Percentiles rank a stretch among this genome's conserved stretches.
Conservation (phyloP, 1,140 invertebrate genomes). For the Drosophila bocki region DNA sequence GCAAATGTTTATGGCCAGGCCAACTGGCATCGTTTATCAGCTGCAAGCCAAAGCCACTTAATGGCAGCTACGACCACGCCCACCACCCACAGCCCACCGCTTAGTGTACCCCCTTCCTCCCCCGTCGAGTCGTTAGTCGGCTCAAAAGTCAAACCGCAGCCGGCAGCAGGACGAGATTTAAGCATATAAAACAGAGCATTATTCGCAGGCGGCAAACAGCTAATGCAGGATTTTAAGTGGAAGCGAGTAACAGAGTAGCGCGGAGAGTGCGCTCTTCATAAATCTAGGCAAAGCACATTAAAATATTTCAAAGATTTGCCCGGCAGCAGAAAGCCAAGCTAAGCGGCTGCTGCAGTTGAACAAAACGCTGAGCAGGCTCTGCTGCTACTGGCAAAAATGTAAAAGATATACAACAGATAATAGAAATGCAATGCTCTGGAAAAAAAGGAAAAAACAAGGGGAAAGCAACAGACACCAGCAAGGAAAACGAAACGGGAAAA, state of each 20-base stretch:
- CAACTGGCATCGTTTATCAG: conserved; percentile 61
- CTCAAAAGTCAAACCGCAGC: conserved; percentile 56
- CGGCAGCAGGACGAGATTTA: conserved; percentile 22
- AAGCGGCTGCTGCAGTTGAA: conserved; percentile 55
- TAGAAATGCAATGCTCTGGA: conserved; percentile 44
- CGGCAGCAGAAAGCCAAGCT: conserved; percentile 16
- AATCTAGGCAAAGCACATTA: conserved; percentile 58
- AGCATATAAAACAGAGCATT: conserved; percentile 63
- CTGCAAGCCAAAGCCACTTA: conserved; percentile 61
- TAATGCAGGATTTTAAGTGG: conserved; percentile 52
- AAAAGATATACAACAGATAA: conserved; percentile 52
- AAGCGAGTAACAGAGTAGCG: conserved; percentile 1
- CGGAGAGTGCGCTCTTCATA: conserved; percentile 36
- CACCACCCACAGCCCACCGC: background rate
- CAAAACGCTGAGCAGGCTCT: conserved; percentile 50
- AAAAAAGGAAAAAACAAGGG: conserved; percentile 11
- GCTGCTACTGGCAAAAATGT: conserved; percentile 17
- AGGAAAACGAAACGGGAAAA: conserved; percentile 12
- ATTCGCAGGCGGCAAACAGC: conserved; percentile 47
- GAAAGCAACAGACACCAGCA: conserved; percentile 43
- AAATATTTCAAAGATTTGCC: conserved; percentile 63
- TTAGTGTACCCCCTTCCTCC: background rate
- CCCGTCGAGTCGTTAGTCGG: conserved; percentile 1
- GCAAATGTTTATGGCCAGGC: conserved; percentile 50
- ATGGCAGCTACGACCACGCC: conserved; percentile 33